These are phyloP conservation scores for Leptosomus discolor DNA, from an alignment of 2,113 vertebrate genomes.

Conservation along the genomic window DNA sequence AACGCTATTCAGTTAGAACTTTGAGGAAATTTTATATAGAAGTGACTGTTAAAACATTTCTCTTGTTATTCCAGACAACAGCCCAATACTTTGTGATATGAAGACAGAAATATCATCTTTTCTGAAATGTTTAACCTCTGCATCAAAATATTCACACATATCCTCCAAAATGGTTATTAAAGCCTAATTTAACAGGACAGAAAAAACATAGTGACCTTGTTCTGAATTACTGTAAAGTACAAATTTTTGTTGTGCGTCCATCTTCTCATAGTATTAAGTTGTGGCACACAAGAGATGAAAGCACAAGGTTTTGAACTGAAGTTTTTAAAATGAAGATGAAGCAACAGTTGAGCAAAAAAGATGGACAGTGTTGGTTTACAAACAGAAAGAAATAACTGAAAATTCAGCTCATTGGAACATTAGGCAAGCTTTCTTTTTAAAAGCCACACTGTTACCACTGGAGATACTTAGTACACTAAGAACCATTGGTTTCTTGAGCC, in stretches of 20 bases:
- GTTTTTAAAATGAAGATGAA: not conserved
- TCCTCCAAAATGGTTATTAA: not conserved
- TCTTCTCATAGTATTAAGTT: constrained; percentile 26
- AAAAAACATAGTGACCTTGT: not conserved
- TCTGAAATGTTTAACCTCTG: not conserved
- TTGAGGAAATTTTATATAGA: not conserved
- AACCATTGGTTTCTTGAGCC: not conserved
- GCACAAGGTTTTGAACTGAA: not conserved
- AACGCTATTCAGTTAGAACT: not conserved
- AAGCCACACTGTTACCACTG: not conserved
- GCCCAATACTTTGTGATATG: not conserved
- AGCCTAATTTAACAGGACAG: not conserved
- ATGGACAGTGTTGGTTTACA: not conserved
- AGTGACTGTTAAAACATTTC: not conserved
- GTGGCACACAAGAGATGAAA: not conserved
- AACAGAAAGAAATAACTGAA: not conserved
- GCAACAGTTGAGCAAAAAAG: not conserved
- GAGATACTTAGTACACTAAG: not conserved
- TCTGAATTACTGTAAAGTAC: not conserved
- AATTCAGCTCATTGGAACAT: not conserved
- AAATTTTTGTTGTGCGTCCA: not conserved
- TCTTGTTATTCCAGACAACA: not conserved
- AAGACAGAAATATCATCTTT: not conserved
- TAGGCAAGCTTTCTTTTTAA: not conserved
- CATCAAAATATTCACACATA: not conserved